phyloP scores from a whole-genome alignment of 2,888 invertebrate species.

The Nomada ferruginata region DNA sequence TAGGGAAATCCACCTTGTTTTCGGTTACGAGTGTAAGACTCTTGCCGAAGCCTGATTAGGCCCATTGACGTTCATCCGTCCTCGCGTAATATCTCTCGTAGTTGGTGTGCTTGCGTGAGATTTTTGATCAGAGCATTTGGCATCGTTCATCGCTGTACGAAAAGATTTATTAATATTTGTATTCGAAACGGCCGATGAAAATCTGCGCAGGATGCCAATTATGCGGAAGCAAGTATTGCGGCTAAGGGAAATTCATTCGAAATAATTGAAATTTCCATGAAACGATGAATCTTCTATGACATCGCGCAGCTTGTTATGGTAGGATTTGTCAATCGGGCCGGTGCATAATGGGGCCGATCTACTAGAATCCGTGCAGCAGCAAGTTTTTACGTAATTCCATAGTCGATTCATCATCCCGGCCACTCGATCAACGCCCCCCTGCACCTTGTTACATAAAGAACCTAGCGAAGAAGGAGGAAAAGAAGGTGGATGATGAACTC shows the following conservation, averaged over 20 bases:
- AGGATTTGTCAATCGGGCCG: conserved; percentile 60
- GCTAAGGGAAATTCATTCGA: no score
- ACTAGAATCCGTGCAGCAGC: conserved; percentile 43
- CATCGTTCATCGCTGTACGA: neutral
- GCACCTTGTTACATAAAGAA: conserved; percentile 49
- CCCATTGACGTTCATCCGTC: conserved; percentile 6
- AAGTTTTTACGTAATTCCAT: conserved; percentile 61
- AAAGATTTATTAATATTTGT: conserved; percentile 6
- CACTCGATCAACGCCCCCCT: conserved; percentile 67
- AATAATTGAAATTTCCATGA: neutral
- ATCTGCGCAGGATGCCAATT: neutral
- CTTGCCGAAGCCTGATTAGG: conserved; percentile 43
- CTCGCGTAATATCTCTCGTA: conserved; percentile 20
- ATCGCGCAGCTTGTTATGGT: conserved; percentile 9
- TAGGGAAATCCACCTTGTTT: conserved; percentile 28
- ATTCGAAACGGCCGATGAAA: conserved; percentile 17
- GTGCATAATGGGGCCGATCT: conserved; percentile 35
- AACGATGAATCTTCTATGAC: neutral
- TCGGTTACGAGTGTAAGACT: neutral
- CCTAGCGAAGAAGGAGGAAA: neutral
- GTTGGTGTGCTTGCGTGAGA: conserved; percentile 14
- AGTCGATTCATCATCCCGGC: conserved; percentile 69
- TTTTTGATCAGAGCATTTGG: neutral
- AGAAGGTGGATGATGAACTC: conserved; percentile 45
- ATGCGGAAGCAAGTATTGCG: neutral